These are phyloP conservation scores for Trachelus stipa DNA, from an alignment of 2,888 invertebrate genomes.

Conservation along the genomic window DNA sequence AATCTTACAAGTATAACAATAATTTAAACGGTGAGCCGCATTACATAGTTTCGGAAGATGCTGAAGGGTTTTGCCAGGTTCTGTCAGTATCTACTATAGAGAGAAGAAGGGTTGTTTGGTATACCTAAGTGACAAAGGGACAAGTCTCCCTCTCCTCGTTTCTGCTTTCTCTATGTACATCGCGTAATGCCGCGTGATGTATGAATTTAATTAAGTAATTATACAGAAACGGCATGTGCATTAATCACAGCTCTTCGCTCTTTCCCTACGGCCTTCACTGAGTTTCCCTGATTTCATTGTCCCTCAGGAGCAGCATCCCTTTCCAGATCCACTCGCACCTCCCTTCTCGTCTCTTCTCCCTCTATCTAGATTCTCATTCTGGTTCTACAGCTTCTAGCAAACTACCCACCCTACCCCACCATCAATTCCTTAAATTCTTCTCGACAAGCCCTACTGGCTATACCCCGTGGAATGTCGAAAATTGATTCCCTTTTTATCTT, in stretches of 20 bases:
- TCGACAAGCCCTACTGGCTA: neutral
- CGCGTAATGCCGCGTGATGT: conserved; percentile 50
- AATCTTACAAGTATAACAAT: neutral
- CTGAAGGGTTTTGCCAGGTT: neutral
- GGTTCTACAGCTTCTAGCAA: neutral
- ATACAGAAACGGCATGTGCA: conserved; percentile 40
- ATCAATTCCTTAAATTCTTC: neutral
- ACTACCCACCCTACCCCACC: neutral
- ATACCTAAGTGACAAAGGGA: neutral
- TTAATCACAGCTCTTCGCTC: conserved; percentile 40
- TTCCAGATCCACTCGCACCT: neutral
- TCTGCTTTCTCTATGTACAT: conserved; percentile 16
- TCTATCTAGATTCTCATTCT: neutral
- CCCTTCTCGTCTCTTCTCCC: neutral
- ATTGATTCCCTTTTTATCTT: neutral
- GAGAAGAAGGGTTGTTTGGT: neutral
- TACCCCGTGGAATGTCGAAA: neutral
- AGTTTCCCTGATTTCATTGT: conserved; percentile 21
- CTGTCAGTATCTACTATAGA: neutral
- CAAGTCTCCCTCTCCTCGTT: neutral
- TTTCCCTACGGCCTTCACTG: conserved; percentile 10
- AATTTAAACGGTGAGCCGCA: neutral
- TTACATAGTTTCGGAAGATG: neutral
- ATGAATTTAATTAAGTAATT: conserved; percentile 60
- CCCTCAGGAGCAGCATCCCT: neutral